Conservation (phyloP, 2,888 invertebrate species). For the Lithophane socia region DNA sequence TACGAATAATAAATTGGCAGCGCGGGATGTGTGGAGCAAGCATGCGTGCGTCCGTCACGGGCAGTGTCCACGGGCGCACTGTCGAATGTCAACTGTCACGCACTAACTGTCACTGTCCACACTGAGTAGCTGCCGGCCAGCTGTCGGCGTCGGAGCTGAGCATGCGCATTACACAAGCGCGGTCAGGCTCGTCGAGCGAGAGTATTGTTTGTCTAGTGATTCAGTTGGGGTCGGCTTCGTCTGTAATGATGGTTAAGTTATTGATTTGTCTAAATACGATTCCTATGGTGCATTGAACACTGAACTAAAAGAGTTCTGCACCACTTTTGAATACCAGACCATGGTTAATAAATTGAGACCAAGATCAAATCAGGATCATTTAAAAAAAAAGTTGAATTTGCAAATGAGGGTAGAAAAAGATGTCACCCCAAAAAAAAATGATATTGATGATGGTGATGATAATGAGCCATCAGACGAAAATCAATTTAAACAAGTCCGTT, state of each 20-base stretch:
- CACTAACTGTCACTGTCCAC: conserved; percentile 66
- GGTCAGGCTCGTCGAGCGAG: conserved; percentile 84
- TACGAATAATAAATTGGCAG: conserved; percentile 73
- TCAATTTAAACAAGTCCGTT: background rate
- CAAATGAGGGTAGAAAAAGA: background rate
- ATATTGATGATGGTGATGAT: background rate
- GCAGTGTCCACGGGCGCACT: conserved; percentile 34
- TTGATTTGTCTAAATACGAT: background rate
- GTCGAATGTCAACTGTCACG: conserved; percentile 65
- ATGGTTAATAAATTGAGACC: background rate
- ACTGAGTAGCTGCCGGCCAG: conserved; percentile 63
- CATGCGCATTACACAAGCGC: conserved; percentile 79
- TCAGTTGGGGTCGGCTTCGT: conserved; percentile 73
- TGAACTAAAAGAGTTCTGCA: conserved; percentile 23
- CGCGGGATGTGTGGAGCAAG: conserved; percentile 52
- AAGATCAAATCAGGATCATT: background rate
- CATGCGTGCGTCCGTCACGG: conserved; percentile 32
- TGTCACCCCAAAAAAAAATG: background rate
- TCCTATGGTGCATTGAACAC: conserved; percentile 2
- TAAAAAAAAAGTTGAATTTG: background rate
- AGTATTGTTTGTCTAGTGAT: conserved; percentile 78
- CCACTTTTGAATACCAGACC: conserved; percentile 6
- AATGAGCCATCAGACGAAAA: background rate
- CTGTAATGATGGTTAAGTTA: conserved; percentile 70
- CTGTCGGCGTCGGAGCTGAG: conserved; percentile 10